A percentile compares a stretch with the other conserved stretches of the same genome.
phyloP scores from a whole-genome alignment of 2,888 invertebrate genomes.

The Tetanocera ferruginea region DNA sequence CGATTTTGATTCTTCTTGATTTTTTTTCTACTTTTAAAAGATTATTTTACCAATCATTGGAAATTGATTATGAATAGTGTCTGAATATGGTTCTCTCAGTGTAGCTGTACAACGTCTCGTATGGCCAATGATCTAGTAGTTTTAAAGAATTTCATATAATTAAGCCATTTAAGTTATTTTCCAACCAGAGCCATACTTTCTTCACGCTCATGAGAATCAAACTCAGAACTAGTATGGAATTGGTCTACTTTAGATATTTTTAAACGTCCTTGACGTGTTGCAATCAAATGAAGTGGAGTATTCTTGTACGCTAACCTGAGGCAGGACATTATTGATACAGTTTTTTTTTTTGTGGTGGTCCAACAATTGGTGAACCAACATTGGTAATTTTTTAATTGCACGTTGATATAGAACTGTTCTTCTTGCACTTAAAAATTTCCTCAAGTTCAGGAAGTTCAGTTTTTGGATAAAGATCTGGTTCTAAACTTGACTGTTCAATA shows the following conservation, averaged over 20 bases:
- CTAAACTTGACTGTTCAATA: background rate
- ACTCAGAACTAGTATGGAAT: conserved; percentile 33
- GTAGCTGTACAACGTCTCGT: conserved; percentile 28
- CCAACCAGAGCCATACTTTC: background rate
- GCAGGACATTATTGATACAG: background rate
- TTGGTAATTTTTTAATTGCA: conserved; percentile 6
- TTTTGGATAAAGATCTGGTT: conserved; percentile 40
- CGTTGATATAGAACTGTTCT: conserved; percentile 20
- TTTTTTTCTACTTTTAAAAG: background rate
- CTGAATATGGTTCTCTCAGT: background rate
- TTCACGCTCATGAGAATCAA: conserved; percentile 34
- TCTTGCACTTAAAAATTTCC: conserved; percentile 43
- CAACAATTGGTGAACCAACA: background rate
- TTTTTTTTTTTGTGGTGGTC: conserved; percentile 19
- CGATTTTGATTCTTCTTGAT: background rate
- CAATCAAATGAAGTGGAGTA: conserved; percentile 36
- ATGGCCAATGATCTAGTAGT: conserved; percentile 38
- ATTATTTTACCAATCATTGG: conserved; percentile 3
- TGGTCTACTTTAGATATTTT: conserved; percentile 21
- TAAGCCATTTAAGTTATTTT: conserved; percentile 37
- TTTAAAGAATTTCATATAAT: conserved; percentile 39
- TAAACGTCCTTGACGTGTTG: conserved; percentile 31
- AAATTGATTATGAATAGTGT: background rate
- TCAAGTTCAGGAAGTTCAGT: conserved; percentile 40
- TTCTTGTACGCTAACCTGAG: conserved; percentile 17